phyloP scores from a whole-genome alignment of 1,140 invertebrate genomes.

The Meloidogyne chitwoodi region DNA sequence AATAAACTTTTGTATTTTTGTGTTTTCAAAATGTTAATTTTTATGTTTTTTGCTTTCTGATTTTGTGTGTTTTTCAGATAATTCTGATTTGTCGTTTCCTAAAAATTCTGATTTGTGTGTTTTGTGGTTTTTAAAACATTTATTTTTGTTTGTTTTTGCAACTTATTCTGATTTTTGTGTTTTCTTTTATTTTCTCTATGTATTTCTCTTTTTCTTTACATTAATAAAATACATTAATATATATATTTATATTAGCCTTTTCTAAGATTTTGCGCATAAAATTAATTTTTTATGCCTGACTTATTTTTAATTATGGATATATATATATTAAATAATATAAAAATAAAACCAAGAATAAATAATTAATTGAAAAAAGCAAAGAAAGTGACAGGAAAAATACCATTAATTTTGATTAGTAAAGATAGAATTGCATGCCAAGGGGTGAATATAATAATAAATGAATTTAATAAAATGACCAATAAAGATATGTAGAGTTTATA shows the following conservation, averaged over 20 bases:
- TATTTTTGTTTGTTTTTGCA: too few species aligned
- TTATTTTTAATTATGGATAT: neutral
- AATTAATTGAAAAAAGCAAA: too few species aligned
- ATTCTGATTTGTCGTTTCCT: too few species aligned
- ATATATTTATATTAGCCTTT: neutral
- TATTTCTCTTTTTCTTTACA: too few species aligned
- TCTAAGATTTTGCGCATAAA: neutral
- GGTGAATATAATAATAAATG: neutral
- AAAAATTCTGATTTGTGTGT: neutral
- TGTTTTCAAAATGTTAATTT: neutral
- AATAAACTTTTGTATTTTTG: neutral
- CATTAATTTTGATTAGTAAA: neutral
- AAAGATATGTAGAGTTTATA: too few species aligned
- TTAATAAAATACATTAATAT: too few species aligned
- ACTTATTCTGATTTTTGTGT: neutral
- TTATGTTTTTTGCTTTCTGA: neutral
- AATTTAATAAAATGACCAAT: neutral
- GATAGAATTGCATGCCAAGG: neutral
- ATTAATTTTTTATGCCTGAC: neutral
- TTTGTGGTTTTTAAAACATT: too few species aligned
- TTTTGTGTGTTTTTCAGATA: too few species aligned
- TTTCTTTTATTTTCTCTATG: too few species aligned
- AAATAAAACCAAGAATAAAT: neutral
- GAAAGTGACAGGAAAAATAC: neutral
- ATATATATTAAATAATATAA: neutral